phyloP scores from a whole-genome alignment of 2,113 vertebrate species.

The Anguilla rostrata region DNA sequence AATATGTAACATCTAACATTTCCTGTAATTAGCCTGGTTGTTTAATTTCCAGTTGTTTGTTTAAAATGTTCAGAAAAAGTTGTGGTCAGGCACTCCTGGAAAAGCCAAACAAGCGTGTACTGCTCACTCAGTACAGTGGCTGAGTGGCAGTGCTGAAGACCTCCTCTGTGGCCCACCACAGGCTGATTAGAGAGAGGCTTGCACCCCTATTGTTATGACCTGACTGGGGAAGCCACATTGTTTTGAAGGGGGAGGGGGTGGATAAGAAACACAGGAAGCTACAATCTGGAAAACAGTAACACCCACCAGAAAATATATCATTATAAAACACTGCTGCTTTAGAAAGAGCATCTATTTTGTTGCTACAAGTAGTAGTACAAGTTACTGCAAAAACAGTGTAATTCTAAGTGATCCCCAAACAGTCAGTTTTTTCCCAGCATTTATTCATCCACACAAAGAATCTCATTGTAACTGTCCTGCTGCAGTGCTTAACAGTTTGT shows the following conservation, averaged over 20 bases:
- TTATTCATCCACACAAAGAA: background rate
- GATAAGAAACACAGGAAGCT: conserved; percentile 86
- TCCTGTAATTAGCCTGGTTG: background rate
- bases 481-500: background rate
- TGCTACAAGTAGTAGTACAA: too few species aligned
- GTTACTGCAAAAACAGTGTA: background rate
- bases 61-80: background rate
- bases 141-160: conserved; percentile 1
- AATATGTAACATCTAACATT: background rate
- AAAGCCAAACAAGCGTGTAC: background rate
- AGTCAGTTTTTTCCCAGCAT: background rate
- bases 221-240: conserved; percentile 76
- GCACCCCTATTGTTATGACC: conserved; percentile 45
- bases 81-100: background rate
- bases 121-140: conserved; percentile 4
- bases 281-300: conserved; percentile 38
- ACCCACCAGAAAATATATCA: conserved; percentile 49
- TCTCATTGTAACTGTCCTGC: background rate
- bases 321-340: conserved; percentile 39
- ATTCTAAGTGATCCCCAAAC: background rate
- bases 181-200: conserved; percentile 4
- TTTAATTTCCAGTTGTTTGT: background rate
- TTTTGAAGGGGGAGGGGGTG: conserved; percentile 63
- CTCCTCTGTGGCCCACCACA: background rate
- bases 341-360: background rate